A percentile compares a stretch with the other conserved stretches of the same genome.
These are phyloP conservation scores for Galerucella nymphaeae DNA, from an alignment of 2,888 invertebrate genomes.

Conservation along the genomic window DNA sequence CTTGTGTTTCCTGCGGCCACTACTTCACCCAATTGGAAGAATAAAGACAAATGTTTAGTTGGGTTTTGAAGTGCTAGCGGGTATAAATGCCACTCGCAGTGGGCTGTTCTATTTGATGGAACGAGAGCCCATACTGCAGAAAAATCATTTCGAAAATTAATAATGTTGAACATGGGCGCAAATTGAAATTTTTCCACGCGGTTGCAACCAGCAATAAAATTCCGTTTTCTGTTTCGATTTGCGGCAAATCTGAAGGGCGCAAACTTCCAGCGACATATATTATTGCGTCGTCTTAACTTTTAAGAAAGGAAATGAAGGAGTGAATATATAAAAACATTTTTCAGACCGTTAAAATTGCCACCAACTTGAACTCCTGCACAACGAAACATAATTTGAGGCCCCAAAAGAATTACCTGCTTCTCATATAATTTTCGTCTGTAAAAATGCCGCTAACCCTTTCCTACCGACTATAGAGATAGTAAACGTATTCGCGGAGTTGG, in stretches of 20 bases:
- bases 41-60: slow-evolving; percentile 67
- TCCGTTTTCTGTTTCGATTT: slow-evolving; percentile 25
- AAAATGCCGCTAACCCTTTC: slow-evolving; percentile 6
- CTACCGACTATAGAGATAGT: slow-evolving; percentile 13
- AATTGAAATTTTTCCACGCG: slow-evolving; percentile 41
- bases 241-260: slow-evolving; percentile 7
- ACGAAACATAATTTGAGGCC: neutral
- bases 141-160: slow-evolving; percentile 58
- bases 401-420: neutral
- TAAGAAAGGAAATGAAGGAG: neutral
- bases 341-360: neutral
- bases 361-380: neutral
- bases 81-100: slow-evolving; percentile 66
- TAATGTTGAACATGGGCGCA: slow-evolving; percentile 50
- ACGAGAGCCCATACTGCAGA: slow-evolving; percentile 57
- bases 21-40: slow-evolving; percentile 65
- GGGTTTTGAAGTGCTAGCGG: slow-evolving; percentile 60
- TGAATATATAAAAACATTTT: neutral
- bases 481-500: slow-evolving; percentile 11
- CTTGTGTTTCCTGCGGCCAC: slow-evolving; percentile 53
- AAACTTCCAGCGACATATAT: slow-evolving; percentile 18
- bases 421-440: neutral
- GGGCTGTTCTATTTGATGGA: slow-evolving; percentile 63
- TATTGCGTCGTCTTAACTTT: slow-evolving; percentile 15
- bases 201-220: slow-evolving; percentile 32